These are phyloP conservation scores for Hystrix brachyura DNA, from an alignment of 2,113 vertebrate genomes.

Conservation along the genomic window DNA sequence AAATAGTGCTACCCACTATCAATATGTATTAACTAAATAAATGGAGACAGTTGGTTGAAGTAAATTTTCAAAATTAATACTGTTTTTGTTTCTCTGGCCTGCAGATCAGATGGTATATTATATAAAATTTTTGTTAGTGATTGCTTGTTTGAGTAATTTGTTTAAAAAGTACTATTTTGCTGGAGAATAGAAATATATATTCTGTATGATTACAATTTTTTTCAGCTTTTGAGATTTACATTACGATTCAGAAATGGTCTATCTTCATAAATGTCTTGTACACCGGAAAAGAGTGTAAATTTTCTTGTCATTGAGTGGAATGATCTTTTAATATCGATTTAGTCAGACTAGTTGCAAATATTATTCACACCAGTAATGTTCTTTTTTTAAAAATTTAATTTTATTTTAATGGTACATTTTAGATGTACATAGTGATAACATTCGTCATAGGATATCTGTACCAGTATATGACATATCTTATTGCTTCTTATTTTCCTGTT, in stretches of 20 bases:
- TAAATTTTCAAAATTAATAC: not conserved
- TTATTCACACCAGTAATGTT: not conserved
- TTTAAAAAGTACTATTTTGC: not conserved
- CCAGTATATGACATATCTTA: too few relatives aligned
- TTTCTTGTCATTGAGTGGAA: not conserved
- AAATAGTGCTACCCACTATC: not conserved
- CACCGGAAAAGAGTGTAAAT: not conserved
- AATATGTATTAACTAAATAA: constrained; percentile 38
- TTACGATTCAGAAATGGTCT: not conserved
- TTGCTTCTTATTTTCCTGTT: too few relatives aligned
- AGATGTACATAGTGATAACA: too few relatives aligned
- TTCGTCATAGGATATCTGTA: too few relatives aligned
- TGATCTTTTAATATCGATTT: not conserved
- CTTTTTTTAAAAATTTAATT: not conserved
- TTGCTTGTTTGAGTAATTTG: constrained; percentile 14
- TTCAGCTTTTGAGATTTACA: not conserved
- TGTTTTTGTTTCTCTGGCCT: fast-evolving
- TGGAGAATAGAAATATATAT: not conserved
- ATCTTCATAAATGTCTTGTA: not conserved
- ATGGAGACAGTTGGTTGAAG: not conserved
- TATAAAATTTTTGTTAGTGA: not conserved
- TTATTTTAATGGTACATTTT: too few relatives aligned
- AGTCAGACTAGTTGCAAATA: not conserved
- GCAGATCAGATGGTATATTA: not conserved
- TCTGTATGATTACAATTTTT: not conserved